Base-by-base conservation (phyloP, 2,113 vertebrate genomes). In the Arizona elegans region DNA sequence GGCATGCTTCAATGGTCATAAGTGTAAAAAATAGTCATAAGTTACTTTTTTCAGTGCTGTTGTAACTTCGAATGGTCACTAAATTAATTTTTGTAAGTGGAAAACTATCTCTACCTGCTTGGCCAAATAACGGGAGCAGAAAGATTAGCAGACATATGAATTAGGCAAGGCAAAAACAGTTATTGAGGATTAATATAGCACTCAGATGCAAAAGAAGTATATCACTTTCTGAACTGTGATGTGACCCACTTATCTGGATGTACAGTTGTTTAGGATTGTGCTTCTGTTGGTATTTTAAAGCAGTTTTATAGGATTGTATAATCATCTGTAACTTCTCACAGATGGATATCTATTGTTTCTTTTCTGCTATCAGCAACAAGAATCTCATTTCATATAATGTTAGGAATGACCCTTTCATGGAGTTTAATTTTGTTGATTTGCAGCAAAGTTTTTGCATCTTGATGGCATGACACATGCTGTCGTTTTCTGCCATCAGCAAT, bases 401-500 rank as follows among this genome's bases (percentile, higher is more conserved):
- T 93, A 95, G 94, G 93, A 94, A 93, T 65, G 86, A 96, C 91
- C 75, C 58, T 96, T 94, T 47, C 12, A 54, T 90, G 62, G 47
- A 43, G 1, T 89, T 96, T 95, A 94, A 17, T 59, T 96, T 96
- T 94, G 92, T 75, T 96, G 95, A 94, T 95, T 95, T 93, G 93
- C 15, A 91, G 94, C 5, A 65, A 96, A 95, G 89, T 92, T 94
- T 96, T 95, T 95, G 26, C 89, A 91, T 17, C 95, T 95, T 95
- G 95, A 95, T 96, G 90, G 55, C 50, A 86, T 95, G 95, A 94
- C 91, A 94, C 92, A 19, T 90, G 91, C 96, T 87, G 93, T 96
- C 93, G 86, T 93, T 94, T 96, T 95, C 92, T 96, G 54, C 92
- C 95, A 96, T 96, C 94, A 96, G 93, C 95, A 97, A 94, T 97